Conservation (phyloP, 2,113 vertebrate species). For the Chionodraco myersi region DNA sequence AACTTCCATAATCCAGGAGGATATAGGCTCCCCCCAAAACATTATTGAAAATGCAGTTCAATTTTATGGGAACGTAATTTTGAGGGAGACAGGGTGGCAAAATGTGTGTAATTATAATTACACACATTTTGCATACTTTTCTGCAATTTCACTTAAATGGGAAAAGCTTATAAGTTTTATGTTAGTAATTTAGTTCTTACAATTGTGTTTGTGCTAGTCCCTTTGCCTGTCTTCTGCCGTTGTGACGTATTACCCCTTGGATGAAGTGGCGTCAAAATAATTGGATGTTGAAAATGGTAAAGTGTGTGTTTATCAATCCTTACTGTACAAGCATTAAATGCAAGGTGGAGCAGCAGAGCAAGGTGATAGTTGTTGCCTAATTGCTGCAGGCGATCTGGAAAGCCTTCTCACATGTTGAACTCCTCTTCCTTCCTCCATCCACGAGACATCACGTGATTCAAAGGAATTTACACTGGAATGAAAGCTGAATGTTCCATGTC, state of each 20-base stretch:
- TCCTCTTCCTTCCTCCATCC: constrained; percentile 11
- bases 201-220: not conserved
- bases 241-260: not conserved
- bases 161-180: not conserved
- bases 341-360: not conserved
- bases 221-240: not conserved
- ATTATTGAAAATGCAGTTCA: no score
- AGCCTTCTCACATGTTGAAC: constrained; percentile 48
- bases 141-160: no score
- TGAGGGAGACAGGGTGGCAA: no score
- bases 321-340: not conserved
- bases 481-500: constrained; percentile 62
- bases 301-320: not conserved
- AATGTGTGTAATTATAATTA: no score
- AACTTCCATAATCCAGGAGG: no score
- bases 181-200: not conserved
- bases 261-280: not conserved
- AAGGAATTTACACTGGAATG: constrained; percentile 73
- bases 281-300: not conserved
- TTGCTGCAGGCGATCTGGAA: not conserved
- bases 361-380: not conserved
- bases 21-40: no score
- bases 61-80: no score
- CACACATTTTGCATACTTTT: no score
- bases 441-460: constrained; percentile 39